phyloP scores from a whole-genome alignment of 2,113 vertebrate genomes.

The Numida meleagris region DNA sequence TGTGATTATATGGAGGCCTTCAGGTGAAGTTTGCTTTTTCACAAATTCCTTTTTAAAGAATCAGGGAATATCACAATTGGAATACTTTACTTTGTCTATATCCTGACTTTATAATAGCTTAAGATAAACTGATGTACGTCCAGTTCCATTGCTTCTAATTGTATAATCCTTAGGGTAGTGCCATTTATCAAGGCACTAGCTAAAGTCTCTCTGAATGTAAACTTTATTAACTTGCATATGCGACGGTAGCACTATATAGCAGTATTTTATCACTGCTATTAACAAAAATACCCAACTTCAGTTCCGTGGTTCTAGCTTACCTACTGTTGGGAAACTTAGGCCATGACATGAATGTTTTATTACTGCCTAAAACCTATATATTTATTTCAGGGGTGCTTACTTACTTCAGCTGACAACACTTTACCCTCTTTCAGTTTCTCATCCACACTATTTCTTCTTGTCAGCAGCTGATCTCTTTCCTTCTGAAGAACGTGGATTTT shows the following conservation, averaged over 20 bases:
- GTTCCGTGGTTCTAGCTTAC: not conserved
- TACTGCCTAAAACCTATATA: not conserved
- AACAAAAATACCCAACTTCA: not conserved
- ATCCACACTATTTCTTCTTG: slow-evolving; percentile 80
- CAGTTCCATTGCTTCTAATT: not conserved
- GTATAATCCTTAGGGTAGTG: not conserved
- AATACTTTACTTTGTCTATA: not conserved
- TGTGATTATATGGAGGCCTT: not conserved
- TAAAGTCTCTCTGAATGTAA: not conserved
- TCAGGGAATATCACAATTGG: not conserved
- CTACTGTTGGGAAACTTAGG: not conserved
- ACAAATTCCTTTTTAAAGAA: not conserved
- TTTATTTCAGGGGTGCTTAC: slow-evolving; percentile 40
- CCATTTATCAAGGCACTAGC: not conserved
- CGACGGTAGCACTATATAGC: not conserved
- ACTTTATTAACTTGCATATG: not conserved
- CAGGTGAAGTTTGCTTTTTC: not conserved
- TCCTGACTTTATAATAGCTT: not conserved
- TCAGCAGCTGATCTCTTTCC: slow-evolving; percentile 81
- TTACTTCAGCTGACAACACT: slow-evolving; percentile 84
- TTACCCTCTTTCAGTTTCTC: slow-evolving; percentile 83
- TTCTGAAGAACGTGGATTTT: slow-evolving; percentile 79
- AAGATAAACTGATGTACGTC: not conserved
- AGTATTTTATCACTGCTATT: not conserved
- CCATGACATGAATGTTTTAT: not conserved